Conservation (phyloP, 2,888 invertebrate species). For the Malachius bipustulatus region DNA sequence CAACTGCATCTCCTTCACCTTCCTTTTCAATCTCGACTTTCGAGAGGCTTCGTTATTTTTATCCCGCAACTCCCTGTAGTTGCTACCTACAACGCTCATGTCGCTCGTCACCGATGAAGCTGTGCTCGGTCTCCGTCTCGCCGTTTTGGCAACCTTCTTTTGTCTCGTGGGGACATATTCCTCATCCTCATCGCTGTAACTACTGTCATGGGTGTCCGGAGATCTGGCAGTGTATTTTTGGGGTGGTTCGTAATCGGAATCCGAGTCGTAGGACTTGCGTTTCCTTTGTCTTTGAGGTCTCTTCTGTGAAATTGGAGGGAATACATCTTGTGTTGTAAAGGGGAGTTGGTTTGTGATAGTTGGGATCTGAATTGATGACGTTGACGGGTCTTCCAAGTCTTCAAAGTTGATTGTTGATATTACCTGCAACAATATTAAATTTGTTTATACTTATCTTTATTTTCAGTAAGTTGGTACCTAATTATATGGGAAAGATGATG, state of each 20-base stretch:
- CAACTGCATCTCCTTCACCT: conserved; percentile 43
- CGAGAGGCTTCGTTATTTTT: conserved; percentile 72
- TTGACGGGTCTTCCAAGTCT: too few species aligned
- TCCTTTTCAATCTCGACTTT: conserved; percentile 60
- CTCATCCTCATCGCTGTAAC: conserved; percentile 19
- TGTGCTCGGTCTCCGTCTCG: conserved; percentile 35
- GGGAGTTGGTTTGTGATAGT: too few species aligned
- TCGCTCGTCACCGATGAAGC: conserved; percentile 37
- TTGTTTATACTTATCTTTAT: too few species aligned
- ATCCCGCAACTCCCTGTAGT: conserved; percentile 57
- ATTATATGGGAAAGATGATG: too few species aligned
- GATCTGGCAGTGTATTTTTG: conserved; percentile 14
- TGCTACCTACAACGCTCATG: conserved; percentile 38
- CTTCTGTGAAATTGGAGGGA: too few species aligned
- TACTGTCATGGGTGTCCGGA: conserved; percentile 18
- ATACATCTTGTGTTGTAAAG: too few species aligned
- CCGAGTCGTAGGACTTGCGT: conserved; percentile 18
- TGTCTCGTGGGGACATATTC: conserved; percentile 11
- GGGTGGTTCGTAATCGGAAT: conserved; percentile 31
- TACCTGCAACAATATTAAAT: too few species aligned
- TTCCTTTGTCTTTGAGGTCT: conserved; percentile 19
- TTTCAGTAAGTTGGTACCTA: too few species aligned
- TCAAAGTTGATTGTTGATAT: too few species aligned
- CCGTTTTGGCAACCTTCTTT: conserved; percentile 43
- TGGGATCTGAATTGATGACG: too few species aligned